Conservation (phyloP, 2,797 vertebrate genomes). For the Arnoldichthys spilopterus region DNA sequence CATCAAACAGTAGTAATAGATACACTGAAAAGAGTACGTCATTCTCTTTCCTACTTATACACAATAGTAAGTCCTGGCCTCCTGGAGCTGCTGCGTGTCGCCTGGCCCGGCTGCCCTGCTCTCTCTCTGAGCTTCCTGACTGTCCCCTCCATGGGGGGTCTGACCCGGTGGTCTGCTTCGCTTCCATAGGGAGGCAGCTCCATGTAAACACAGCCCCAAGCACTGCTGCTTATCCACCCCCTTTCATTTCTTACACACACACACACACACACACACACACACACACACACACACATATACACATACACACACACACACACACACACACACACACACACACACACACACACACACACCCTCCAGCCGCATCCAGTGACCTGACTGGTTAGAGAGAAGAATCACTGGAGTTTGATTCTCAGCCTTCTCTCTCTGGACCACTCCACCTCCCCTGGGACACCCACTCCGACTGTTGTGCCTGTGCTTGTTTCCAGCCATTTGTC, state of each 20-base stretch:
- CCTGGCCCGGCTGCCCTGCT: constrained; percentile 62
- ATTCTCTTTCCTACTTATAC: not conserved
- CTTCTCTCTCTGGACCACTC: constrained; percentile 20
- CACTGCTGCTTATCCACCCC: constrained; percentile 38
- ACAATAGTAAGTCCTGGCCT: not conserved
- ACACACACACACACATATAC: constrained; percentile 26
- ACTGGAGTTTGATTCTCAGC: constrained; percentile 12
- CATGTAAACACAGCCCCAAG: constrained; percentile 58
- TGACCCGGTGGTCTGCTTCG: constrained; percentile 58
- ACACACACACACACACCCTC: constrained; percentile 17
- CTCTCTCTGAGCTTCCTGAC: constrained; percentile 57
- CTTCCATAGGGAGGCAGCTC: constrained; percentile 54
- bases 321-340: constrained; percentile 25
- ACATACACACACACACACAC: constrained; percentile 21
- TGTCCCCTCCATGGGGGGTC: constrained; percentile 53
- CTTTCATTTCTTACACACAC: constrained; percentile 26
- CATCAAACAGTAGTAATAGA: not conserved
- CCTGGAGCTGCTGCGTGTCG: constrained; percentile 20
- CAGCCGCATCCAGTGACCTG: constrained; percentile 31
- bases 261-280: constrained; percentile 23
- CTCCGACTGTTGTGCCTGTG: constrained; percentile 7
- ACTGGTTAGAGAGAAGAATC: constrained; percentile 20
- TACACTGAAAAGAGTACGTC: not conserved
- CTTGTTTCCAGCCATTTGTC: constrained; percentile 28
- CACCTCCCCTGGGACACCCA: constrained; percentile 6